Base-by-base conservation (phyloP, 2,113 vertebrate species). In the Sylvietta virens region DNA sequence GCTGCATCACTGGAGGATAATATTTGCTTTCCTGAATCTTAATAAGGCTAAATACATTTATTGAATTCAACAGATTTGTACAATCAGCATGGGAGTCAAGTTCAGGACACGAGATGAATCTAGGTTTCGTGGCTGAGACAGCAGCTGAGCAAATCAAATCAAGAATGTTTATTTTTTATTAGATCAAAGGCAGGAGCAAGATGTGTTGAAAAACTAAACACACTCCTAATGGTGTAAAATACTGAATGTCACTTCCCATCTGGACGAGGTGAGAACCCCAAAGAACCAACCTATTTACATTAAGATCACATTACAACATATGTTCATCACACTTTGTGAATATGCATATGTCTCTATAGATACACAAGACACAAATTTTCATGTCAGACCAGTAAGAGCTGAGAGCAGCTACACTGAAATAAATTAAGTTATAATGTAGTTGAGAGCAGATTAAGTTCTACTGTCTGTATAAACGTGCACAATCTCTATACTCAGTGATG, bases 101-200 rank as follows among this genome's bases (percentile, higher is more conserved):
- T 88, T 86, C 92, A 95, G 94, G 95, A 93, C 93, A 88, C 61
- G 48, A 78, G 92, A 90, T 67, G 79, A 91, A 94, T 94, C 90
- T 88, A 61, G 72, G 69, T 77, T 92, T 86, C n/a, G 33, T 85
- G 86, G 71, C 88, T 90, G 72, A 93, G 82, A 86, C 60, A 81
- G 94, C 95, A 94, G 94, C 92, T 94, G 82, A 95, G 95, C 86
- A 97, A 97, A 91, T 93, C 93, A 92, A 92, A 93, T 93, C 88
- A 95, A 92, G 94, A 86, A 95, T 94, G 92, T 94, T 96, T 96
- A 83, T 86, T 90, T 94, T 67, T 88, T 42, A 57, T 86, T 67
- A 93, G 88, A 97, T 95, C 92, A 96, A 96, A 96, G 88, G 65
- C 69, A 35, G 48, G 77, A 93, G 50, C 47, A 81, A 96, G 88